A percentile compares a stretch with the other conserved stretches of the same genome.
Evolutionary conservation across 1,140 invertebrate species (phyloP).

Genomic region (Cherax quadricarinatus): DNA sequence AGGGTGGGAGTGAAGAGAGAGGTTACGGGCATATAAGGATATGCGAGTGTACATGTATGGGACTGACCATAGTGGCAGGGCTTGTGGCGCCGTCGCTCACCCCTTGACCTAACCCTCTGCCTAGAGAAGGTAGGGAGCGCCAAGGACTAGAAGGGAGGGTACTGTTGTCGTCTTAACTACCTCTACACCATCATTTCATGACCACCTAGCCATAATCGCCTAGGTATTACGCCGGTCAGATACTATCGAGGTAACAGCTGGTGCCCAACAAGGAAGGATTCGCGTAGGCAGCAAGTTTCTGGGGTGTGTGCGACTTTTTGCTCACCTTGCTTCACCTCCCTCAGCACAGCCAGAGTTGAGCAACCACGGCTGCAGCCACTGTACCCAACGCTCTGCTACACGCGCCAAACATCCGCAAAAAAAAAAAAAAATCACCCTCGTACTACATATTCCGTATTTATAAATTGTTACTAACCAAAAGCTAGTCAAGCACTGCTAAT

Average conservation of each 20-base stretch:
- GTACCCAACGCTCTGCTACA: neutral
- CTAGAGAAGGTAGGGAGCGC: neutral
- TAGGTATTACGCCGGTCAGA: neutral
- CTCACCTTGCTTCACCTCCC: slow-evolving; percentile 29
- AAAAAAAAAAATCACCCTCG: neutral
- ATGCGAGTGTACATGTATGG: neutral
- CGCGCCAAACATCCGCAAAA: neutral
- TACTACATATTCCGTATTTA: neutral
- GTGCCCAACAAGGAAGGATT: slow-evolving; percentile 37
- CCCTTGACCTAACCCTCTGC: neutral
- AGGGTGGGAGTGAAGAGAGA: too few relatives aligned
- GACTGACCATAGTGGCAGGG: neutral
- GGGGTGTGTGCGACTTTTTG: neutral
- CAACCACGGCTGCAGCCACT: neutral
- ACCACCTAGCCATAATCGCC: neutral
- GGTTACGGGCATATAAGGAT: too few relatives aligned
- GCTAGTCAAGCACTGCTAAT: neutral
- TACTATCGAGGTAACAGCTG: neutral
- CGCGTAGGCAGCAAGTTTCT: slow-evolving; percentile 30
- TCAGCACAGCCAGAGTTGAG: slow-evolving; percentile 10
- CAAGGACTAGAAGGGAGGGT: neutral
- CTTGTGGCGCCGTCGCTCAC: neutral
- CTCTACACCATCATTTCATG: neutral
- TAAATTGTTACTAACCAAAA: neutral
- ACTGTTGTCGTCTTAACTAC: neutral